A percentile compares a stretch with the other conserved stretches of the same genome.
These are phyloP conservation scores for Hoplias malabaricus DNA, from an alignment of 2,113 vertebrate genomes.

Conservation along the genomic window DNA sequence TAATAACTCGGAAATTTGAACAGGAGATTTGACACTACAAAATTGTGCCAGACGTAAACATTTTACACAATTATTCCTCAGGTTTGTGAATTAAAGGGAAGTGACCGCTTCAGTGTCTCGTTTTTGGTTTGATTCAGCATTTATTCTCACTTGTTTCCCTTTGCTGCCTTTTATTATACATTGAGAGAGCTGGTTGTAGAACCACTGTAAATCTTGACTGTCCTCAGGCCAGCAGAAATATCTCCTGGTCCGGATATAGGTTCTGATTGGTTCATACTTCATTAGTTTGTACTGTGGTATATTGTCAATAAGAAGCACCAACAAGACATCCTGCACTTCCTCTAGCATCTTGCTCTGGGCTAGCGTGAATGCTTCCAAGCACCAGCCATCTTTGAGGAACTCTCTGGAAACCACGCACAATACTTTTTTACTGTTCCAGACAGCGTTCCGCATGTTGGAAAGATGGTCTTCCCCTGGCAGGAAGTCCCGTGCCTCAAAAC, in stretches of 20 bases:
- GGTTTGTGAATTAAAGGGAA: neutral
- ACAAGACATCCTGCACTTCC: slow-evolving; percentile 74
- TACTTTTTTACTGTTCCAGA: slow-evolving; percentile 84
- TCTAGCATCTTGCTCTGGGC: slow-evolving; percentile 79
- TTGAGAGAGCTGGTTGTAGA: slow-evolving; percentile 76
- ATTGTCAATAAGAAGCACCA: slow-evolving; percentile 84
- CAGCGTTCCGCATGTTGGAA: slow-evolving; percentile 80
- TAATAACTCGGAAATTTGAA: too few relatives aligned
- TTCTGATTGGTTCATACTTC: slow-evolving; percentile 73
- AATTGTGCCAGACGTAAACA: too few relatives aligned
- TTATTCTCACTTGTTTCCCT: slow-evolving; percentile 34
- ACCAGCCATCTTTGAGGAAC: slow-evolving; percentile 90
- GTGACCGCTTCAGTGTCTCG: neutral
- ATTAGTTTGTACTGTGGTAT: slow-evolving; percentile 83
- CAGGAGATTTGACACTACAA: too few relatives aligned
- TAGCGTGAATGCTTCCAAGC: slow-evolving; percentile 84
- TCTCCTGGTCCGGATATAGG: slow-evolving; percentile 73
- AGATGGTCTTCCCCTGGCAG: slow-evolving; percentile 84
- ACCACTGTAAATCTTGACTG: slow-evolving; percentile 84
- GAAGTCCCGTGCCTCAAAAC: slow-evolving; percentile 92
- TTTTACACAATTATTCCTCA: too few relatives aligned
- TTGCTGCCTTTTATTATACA: slow-evolving; percentile 73
- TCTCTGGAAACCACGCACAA: slow-evolving; percentile 84
- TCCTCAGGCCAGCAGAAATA: slow-evolving; percentile 88
- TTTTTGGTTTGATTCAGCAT: neutral